Base-by-base conservation (phyloP, 1,140 invertebrate genomes). In the Heliconius eleuchia region DNA sequence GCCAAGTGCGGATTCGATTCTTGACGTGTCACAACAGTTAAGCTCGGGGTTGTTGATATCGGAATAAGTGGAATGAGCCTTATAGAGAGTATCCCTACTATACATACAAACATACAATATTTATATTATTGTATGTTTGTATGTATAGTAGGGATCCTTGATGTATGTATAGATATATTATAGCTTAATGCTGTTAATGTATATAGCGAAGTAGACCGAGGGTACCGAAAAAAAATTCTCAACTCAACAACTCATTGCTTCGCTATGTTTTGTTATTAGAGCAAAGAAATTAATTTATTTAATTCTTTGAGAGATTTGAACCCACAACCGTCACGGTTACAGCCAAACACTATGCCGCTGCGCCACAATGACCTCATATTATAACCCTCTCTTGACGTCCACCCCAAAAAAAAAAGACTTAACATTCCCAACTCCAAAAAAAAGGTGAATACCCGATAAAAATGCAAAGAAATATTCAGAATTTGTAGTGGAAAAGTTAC, bases 401-500 rank as follows among this genome's bases (percentile, higher is more conserved):
- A 46, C 3, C n/a, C 55, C 2, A 23, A n/a, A 66, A 27, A 66
- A 27, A 66, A 66, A 66, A 27, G 11, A 66, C 60, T 30, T 57
- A 66, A 66, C 60, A 66, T 66, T 66, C 37, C n/a, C 37, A 72
- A n/a, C 19, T 39, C 34, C 30, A 72, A 71, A 71, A 72, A 39
- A 42, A 72, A 39, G 39, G 37, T 1, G 19, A 72, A 72, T 39
- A 72, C 60, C 27, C 60, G 71, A 72, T 72, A 72, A 72, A 72
- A 72, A 72, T 72, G 71, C 71, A 39, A 72, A 72, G 71, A 72
- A 72, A 72, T 66, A 66, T 72, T 72, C 71, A 72, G 71, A 39
- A 72, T 72, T 72, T 72, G 71, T 72, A 72, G 71, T 72, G 71
- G 34, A 72, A 72, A 72, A 72, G 71, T 72, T 72, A 72, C 71